Evolutionary conservation across 2,113 vertebrate species (phyloP).

Genomic region (Ursus arctos): DNA sequence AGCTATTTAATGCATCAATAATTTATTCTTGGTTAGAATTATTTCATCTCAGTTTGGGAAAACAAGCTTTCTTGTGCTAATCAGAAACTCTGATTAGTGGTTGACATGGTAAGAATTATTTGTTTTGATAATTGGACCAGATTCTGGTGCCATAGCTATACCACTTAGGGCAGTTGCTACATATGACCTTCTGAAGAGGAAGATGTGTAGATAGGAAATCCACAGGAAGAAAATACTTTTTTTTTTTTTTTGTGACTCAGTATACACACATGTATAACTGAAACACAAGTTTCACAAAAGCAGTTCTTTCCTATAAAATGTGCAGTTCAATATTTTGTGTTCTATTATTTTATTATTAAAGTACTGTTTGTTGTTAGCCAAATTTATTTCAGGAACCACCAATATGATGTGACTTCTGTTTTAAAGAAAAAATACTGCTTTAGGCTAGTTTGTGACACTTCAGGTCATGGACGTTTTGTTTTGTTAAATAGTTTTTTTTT

Average conservation of each 20-base stretch:
- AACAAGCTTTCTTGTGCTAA: neutral
- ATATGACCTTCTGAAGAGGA: neutral
- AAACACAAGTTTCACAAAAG: conserved; percentile 30
- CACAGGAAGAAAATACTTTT: conserved; percentile 9
- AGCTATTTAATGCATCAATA: neutral
- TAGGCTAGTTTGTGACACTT: neutral
- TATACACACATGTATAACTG: neutral
- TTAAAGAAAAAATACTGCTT: neutral
- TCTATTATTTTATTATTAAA: neutral
- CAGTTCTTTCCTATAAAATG: neutral
- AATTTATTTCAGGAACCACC: neutral
- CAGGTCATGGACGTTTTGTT: neutral
- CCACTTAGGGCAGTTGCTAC: too few relatives aligned
- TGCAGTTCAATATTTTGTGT: neutral
- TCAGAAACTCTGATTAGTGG: neutral
- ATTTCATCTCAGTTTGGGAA: neutral
- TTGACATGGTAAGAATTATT: neutral
- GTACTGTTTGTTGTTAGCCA: neutral
- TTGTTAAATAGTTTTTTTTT: neutral
- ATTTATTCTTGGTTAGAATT: conserved; percentile 40
- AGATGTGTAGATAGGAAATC: neutral
- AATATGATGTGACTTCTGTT: neutral
- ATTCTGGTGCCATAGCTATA: neutral
- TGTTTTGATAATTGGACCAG: neutral
- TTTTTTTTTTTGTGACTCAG: neutral